A percentile compares a stretch with the other conserved stretches of the same genome.
phyloP scores from a whole-genome alignment of 2,888 invertebrate genomes.

The Lagria hirta region DNA sequence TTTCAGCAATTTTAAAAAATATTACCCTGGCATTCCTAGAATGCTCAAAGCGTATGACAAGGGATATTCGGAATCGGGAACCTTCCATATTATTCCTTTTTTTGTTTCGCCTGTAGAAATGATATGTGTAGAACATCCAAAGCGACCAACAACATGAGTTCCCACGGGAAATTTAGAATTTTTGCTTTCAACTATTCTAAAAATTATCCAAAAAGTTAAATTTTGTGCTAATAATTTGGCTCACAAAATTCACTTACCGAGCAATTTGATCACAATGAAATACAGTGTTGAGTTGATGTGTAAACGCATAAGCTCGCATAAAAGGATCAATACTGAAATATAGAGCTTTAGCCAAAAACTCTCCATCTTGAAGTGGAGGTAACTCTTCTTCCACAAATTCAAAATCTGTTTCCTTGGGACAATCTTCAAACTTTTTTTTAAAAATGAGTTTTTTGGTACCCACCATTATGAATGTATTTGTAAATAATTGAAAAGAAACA shows the following conservation, averaged over 20 bases:
- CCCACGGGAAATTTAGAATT: conserved; percentile 65
- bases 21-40: no score
- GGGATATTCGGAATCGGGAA: conserved; percentile 64
- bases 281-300: conserved; percentile 59
- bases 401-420: conserved; percentile 67
- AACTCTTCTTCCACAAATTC: conserved; percentile 68
- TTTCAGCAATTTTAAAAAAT: background rate
- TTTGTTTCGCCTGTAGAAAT: conserved; percentile 61
- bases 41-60: conserved; percentile 64
- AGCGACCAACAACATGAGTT: conserved; percentile 60
- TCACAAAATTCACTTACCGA: conserved; percentile 55
- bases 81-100: conserved; percentile 40
- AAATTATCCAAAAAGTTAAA: conserved; percentile 35
- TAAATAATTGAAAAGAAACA: no score
- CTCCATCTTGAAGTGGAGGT: conserved; percentile 66
- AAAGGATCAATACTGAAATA: conserved; percentile 75
- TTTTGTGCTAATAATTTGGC: conserved; percentile 1
- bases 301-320: conserved; percentile 63
- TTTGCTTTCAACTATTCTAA: conserved; percentile 67
- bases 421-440: conserved; percentile 65
- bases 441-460: conserved; percentile 63
- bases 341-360: conserved; percentile 67
- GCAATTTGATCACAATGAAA: conserved; percentile 74
- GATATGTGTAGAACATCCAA: conserved; percentile 69
- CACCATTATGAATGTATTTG: conserved; percentile 30